Conservation (phyloP, 2,888 invertebrate species). For the Phortica okadai region DNA sequence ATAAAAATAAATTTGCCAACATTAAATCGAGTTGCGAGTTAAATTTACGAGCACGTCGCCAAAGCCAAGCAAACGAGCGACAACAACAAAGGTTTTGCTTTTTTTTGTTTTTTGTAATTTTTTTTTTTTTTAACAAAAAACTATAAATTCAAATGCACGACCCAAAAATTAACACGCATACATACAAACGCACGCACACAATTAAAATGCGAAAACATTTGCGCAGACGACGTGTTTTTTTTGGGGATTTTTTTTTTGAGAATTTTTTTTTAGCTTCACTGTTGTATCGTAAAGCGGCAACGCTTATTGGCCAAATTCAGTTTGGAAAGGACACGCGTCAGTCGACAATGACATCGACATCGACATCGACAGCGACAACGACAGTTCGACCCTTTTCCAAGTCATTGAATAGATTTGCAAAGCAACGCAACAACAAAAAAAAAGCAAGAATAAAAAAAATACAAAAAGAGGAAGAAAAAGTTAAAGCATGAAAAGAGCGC, state of each 20-base stretch:
- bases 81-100: background rate
- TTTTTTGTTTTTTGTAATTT: background rate
- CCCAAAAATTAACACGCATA: constrained; percentile 59
- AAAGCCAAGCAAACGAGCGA: background rate
- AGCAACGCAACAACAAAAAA: constrained; percentile 26
- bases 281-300: background rate
- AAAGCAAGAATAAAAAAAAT: constrained; percentile 21
- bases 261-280: background rate
- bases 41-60: constrained; percentile 54
- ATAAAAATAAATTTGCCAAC: constrained; percentile 29
- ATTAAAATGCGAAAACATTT: constrained; percentile 61
- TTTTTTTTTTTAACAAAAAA: constrained; percentile 15
- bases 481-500: background rate
- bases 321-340: constrained; percentile 40
- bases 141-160: constrained; percentile 46
- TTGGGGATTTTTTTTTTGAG: background rate
- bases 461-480: constrained; percentile 1
- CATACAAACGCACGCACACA: constrained; percentile 42
- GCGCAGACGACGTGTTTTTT: background rate
- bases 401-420: constrained; percentile 60
- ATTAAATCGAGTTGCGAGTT: constrained; percentile 43
- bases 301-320: constrained; percentile 42
- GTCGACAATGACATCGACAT: constrained; percentile 18
- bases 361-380: constrained; percentile 29
- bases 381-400: constrained; percentile 63